Conservation (phyloP, 2,113 vertebrate species). For the Collichthys lucidus region DNA sequence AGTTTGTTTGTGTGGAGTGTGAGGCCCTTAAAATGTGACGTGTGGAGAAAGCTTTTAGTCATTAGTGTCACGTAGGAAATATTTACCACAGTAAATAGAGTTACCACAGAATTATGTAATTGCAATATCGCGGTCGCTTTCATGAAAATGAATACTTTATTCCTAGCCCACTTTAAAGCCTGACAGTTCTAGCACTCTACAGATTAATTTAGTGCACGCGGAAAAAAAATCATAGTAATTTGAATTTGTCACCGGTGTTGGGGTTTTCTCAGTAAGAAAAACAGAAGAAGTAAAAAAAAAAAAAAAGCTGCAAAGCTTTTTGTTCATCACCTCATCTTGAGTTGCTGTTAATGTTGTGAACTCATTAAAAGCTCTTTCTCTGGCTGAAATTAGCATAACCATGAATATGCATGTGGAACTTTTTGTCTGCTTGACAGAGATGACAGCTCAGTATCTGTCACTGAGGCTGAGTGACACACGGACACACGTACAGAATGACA, state of each 20-base stretch:
- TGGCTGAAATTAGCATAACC: conserved; percentile 51
- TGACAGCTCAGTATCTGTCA: conserved; percentile 71
- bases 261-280: conserved; percentile 25
- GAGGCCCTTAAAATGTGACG: neutral
- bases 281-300: no score
- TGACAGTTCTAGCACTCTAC: neutral
- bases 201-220: neutral
- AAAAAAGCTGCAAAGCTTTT: conserved; percentile 56
- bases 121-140: conserved; percentile 31
- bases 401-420: conserved; percentile 77
- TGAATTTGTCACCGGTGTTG: neutral
- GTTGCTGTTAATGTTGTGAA: conserved; percentile 64
- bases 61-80: neutral
- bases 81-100: conserved; percentile 31
- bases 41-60: neutral
- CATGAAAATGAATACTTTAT: conserved; percentile 14
- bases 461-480: conserved; percentile 61
- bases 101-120: neutral
- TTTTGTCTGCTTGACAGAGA: conserved; percentile 69
- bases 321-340: conserved; percentile 58
- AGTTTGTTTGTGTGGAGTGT: neutral
- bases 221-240: neutral
- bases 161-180: neutral
- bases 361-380: conserved; percentile 61
- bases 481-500: conserved; percentile 67